Evolutionary conservation across 92 coral and sea anemone species (phyloP).

Genomic region (Diadumene lineata): DNA sequence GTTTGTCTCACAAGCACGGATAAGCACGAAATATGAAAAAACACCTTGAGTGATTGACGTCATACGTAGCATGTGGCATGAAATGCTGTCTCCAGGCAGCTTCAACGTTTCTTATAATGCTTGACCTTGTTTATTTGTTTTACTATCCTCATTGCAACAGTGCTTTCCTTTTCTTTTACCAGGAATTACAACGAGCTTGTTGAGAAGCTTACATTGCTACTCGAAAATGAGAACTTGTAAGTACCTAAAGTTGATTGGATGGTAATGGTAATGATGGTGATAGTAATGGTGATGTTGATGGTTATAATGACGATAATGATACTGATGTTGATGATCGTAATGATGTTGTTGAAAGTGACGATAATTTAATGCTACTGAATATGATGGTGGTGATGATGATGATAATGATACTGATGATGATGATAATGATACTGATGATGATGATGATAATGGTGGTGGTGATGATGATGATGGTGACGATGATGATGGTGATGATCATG

Average conservation of each 20-base stretch:
- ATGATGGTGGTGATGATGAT: neutral
- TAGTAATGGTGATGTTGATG: neutral
- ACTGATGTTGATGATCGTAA: neutral
- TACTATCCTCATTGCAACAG: neutral
- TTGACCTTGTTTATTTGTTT: too few species aligned
- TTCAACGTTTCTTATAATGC: too few species aligned
- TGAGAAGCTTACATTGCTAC: slow-evolving; percentile 57
- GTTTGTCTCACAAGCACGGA: too few species aligned
- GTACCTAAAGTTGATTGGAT: slow-evolving; percentile 19
- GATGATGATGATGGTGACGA: neutral
- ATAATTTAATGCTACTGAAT: neutral
- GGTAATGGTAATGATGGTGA: neutral
- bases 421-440: neutral
- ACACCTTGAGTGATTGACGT: too few species aligned
- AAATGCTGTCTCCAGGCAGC: too few species aligned
- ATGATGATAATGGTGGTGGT: neutral
- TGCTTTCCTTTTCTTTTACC: slow-evolving; percentile 2
- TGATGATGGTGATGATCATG: neutral
- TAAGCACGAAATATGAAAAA: too few species aligned
- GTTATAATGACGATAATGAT: neutral
- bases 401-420: neutral
- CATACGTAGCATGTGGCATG: too few species aligned
- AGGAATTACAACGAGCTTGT: slow-evolving; percentile 85
- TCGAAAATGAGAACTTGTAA: slow-evolving; percentile 82
- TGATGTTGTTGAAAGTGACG: too few species aligned